A percentile compares a stretch with the other conserved stretches of the same genome.
These are phyloP conservation scores for Cyrtorhinus lividipennis DNA, from an alignment of 1,140 invertebrate genomes.

Conservation along the genomic window DNA sequence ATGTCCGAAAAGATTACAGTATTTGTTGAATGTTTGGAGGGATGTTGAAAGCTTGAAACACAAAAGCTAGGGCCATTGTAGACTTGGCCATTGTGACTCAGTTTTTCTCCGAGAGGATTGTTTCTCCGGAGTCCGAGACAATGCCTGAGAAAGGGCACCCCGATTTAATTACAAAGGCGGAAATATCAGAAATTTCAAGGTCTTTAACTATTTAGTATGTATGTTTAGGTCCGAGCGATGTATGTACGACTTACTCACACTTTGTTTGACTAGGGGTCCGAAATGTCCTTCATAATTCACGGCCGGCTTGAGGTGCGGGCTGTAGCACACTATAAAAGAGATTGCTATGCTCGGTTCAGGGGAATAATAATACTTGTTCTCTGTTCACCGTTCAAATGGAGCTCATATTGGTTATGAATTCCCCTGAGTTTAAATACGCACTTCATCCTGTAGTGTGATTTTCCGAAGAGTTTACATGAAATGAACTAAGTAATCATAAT, in stretches of 20 bases:
- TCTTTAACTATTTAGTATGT: conserved; percentile 4
- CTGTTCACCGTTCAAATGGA: no score
- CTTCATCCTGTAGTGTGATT: no score
- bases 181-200: conserved; percentile 8
- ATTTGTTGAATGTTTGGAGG: conserved; percentile 4
- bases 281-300: neutral
- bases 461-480: no score
- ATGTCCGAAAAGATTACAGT: neutral
- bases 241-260: conserved; percentile 1
- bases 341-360: neutral
- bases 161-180: conserved; percentile 3
- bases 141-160: neutral
- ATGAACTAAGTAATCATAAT: no score
- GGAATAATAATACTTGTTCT: no score
- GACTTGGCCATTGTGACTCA: neutral
- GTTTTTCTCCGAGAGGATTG: neutral
- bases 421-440: no score
- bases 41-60: neutral
- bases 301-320: neutral
- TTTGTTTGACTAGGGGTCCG: neutral
- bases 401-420: no score
- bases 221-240: conserved; percentile 6
- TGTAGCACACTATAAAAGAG: neutral
- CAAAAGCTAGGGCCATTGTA: conserved; percentile 1
- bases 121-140: conserved; percentile 2